These are phyloP conservation scores for Phaetusa simplex DNA, from an alignment of 2,113 vertebrate genomes.

Conservation along the genomic window DNA sequence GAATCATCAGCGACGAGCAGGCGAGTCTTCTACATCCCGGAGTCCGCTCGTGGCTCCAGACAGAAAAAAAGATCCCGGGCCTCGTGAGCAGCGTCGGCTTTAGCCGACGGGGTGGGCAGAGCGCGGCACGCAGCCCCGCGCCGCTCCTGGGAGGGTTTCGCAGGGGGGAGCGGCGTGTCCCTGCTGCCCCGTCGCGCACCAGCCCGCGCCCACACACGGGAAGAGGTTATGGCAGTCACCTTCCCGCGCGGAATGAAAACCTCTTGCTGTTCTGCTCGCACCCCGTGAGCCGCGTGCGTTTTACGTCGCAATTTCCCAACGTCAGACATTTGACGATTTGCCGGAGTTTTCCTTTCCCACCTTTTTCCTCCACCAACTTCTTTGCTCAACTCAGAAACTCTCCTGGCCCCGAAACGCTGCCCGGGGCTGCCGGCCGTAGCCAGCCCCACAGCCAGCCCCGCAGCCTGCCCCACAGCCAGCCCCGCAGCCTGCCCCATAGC, in stretches of 20 bases:
- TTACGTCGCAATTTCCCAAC: not conserved
- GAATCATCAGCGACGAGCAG: not conserved
- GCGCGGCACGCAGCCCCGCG: not conserved
- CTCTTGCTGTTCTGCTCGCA: not conserved
- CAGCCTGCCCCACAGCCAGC: not conserved
- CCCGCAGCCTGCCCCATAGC: not conserved
- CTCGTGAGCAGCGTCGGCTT: not conserved
- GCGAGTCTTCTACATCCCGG: not conserved
- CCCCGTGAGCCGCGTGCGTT: fast-evolving
- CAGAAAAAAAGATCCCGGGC: not conserved
- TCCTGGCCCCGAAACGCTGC: not conserved
- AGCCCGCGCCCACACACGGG: no score
- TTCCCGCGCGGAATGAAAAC: not conserved
- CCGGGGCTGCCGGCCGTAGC: not conserved
- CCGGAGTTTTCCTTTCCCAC: not conserved
- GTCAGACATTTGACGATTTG: not conserved
- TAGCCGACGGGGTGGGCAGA: no score
- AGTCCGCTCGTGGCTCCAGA: not conserved
- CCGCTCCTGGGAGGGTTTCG: not conserved
- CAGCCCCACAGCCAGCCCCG: not conserved
- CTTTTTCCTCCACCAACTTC: not conserved
- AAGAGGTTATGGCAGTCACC: not conserved
- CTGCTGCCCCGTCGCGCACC: not conserved
- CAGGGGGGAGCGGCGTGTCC: no score
- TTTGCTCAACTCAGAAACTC: no score